These are phyloP conservation scores for Anarrhichthys ocellatus DNA, from an alignment of 2,113 vertebrate genomes.

Conservation along the genomic window DNA sequence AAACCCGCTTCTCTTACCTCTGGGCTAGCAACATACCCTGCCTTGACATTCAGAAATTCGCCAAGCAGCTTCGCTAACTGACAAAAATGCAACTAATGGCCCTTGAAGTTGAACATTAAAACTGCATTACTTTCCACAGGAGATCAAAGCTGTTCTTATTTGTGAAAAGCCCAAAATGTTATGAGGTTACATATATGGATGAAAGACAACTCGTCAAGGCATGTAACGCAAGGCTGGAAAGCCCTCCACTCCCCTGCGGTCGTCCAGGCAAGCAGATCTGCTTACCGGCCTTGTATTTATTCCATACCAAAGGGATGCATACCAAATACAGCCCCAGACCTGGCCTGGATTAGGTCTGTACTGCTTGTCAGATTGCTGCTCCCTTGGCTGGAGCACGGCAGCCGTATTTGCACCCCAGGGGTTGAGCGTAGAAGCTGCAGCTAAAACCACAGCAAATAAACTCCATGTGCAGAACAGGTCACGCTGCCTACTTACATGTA, in stretches of 20 bases:
- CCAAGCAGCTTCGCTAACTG: constrained; percentile 62
- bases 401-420: constrained; percentile 67
- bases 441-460: constrained; percentile 77
- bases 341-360: constrained; percentile 79
- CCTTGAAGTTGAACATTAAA: constrained; percentile 82
- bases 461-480: constrained; percentile 77
- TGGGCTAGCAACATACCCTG: constrained; percentile 50
- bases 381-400: constrained; percentile 65
- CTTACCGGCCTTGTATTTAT: constrained; percentile 76
- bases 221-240: constrained; percentile 61
- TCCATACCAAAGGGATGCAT: constrained; percentile 81
- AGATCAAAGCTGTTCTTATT: constrained; percentile 84
- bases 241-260: constrained; percentile 50
- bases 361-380: constrained; percentile 81
- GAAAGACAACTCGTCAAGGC: constrained; percentile 75
- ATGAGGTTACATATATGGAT: constrained; percentile 80
- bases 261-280: constrained; percentile 65
- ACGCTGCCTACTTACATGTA: constrained; percentile 73
- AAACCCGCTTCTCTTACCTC: constrained; percentile 33
- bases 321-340: constrained; percentile 77
- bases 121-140: constrained; percentile 74
- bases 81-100: constrained; percentile 78
- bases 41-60: constrained; percentile 65
- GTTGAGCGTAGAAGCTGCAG: constrained; percentile 56
- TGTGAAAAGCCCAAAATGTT: constrained; percentile 75